These are phyloP conservation scores for Eueremaeus valkanovi DNA, from an alignment of 2,888 invertebrate genomes.

Conservation along the genomic window DNA sequence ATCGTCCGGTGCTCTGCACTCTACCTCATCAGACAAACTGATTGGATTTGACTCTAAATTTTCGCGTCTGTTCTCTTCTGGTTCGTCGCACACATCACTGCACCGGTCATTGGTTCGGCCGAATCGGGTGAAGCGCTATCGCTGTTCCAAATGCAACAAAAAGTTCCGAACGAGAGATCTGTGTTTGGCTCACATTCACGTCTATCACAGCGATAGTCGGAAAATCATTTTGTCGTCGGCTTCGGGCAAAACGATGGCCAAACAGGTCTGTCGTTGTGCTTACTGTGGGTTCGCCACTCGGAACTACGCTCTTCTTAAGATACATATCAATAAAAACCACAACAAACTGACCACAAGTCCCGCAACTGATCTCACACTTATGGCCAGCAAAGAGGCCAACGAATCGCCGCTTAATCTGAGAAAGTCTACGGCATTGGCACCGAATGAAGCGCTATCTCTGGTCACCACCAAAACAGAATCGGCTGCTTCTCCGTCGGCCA, in stretches of 20 bases:
- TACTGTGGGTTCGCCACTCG: slow-evolving; percentile 51
- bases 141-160: slow-evolving; percentile 51
- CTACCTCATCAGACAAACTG: slow-evolving; percentile 31
- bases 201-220: slow-evolving; percentile 48
- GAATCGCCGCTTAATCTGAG: slow-evolving; percentile 29
- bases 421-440: slow-evolving; percentile 19
- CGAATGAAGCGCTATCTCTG: slow-evolving; percentile 14
- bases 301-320: slow-evolving; percentile 51
- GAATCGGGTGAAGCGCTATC: slow-evolving; percentile 47
- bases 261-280: slow-evolving; percentile 50
- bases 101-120: slow-evolving; percentile 35
- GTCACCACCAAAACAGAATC: slow-evolving; percentile 45
- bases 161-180: slow-evolving; percentile 51
- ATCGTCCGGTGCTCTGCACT: slow-evolving; percentile 17
- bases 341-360: not conserved
- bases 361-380: slow-evolving; percentile 16
- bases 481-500: slow-evolving; percentile 46
- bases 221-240: slow-evolving; percentile 36
- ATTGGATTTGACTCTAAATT: slow-evolving; percentile 9
- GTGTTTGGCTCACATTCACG: slow-evolving; percentile 51
- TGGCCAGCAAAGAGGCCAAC: slow-evolving; percentile 22
- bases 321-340: slow-evolving; percentile 57
- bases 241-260: slow-evolving; percentile 40
- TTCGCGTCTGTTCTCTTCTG: slow-evolving; percentile 13
- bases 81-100: not conserved